phyloP scores from a whole-genome alignment of 2,797 vertebrate species.

The Thamnophis elegans region DNA sequence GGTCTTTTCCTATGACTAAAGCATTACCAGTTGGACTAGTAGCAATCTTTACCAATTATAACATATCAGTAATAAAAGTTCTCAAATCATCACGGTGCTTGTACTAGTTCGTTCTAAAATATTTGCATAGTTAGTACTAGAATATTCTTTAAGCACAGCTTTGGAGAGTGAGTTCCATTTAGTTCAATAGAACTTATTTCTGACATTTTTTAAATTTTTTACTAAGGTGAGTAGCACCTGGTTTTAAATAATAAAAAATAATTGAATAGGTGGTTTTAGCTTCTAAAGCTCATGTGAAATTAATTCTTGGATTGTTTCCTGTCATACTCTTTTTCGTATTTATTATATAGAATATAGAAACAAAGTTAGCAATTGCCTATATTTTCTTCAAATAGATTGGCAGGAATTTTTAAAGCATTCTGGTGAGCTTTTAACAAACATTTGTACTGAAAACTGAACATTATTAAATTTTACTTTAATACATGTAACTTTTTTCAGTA shows the following conservation, averaged over 20 bases:
- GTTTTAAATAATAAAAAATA: neutral
- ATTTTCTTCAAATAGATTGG: neutral
- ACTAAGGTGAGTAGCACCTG: neutral
- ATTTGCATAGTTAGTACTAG: rapidly evolving
- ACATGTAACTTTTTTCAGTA: neutral
- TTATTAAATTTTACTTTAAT: neutral
- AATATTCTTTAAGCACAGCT: neutral
- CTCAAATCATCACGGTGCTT: neutral
- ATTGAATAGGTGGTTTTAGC: neutral
- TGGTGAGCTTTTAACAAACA: neutral
- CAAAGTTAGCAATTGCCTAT: neutral
- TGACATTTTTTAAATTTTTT: neutral
- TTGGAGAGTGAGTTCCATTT: neutral
- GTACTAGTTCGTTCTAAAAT: neutral
- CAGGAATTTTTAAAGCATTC: neutral
- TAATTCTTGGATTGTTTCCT: neutral
- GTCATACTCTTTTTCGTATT: neutral
- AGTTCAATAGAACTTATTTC: neutral
- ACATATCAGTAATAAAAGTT: neutral
- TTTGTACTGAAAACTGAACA: neutral
- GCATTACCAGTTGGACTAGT: neutral
- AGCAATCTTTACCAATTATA: neutral
- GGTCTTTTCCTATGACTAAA: neutral
- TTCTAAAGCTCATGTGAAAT: neutral
- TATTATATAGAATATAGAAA: neutral